A percentile compares a stretch with the other conserved stretches of the same genome.
phyloP scores from a whole-genome alignment of 2,797 vertebrate genomes.

The Mallotus villosus region DNA sequence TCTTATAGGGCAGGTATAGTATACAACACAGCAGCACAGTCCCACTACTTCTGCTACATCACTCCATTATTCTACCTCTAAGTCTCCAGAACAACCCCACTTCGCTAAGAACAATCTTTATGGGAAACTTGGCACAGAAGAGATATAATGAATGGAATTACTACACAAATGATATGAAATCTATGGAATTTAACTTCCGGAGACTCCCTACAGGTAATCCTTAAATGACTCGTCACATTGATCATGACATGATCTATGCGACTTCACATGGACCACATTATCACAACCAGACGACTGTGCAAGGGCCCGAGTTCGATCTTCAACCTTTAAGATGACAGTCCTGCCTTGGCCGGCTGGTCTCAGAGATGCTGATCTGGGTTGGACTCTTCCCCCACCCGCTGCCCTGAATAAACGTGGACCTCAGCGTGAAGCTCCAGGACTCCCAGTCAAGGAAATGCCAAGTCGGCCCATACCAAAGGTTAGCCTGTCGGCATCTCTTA shows the following conservation, averaged over 20 bases:
- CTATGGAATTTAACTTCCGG: not conserved
- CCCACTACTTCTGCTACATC: slow-evolving; percentile 7
- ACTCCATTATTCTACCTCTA: not conserved
- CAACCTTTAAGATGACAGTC: not conserved
- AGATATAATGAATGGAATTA: slow-evolving; percentile 23
- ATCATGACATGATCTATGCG: not conserved
- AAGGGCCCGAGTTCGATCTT: not conserved
- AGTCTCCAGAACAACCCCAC: not conserved
- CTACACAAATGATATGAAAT: slow-evolving; percentile 3
- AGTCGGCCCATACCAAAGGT: slow-evolving; percentile 70
- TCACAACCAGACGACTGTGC: too few species aligned
- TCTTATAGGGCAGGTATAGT: slow-evolving; percentile 33
- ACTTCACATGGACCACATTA: too few species aligned
- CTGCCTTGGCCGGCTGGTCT: slow-evolving; percentile 12
- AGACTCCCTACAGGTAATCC: not conserved
- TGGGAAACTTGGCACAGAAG: not conserved
- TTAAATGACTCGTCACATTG: not conserved
- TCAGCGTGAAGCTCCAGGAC: slow-evolving; percentile 36
- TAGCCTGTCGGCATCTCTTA: slow-evolving; percentile 71
- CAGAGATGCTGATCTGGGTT: slow-evolving; percentile 37
- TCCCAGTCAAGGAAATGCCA: slow-evolving; percentile 64
- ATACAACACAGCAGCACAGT: slow-evolving; percentile 42
- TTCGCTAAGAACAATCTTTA: not conserved
- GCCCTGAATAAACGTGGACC: slow-evolving; percentile 56
- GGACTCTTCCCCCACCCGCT: slow-evolving; percentile 38